Percentiles rank a stretch among this genome's conserved stretches.
Evolutionary conservation across 2,797 vertebrate genomes (phyloP).

Genomic region (Emys orbicularis): DNA sequence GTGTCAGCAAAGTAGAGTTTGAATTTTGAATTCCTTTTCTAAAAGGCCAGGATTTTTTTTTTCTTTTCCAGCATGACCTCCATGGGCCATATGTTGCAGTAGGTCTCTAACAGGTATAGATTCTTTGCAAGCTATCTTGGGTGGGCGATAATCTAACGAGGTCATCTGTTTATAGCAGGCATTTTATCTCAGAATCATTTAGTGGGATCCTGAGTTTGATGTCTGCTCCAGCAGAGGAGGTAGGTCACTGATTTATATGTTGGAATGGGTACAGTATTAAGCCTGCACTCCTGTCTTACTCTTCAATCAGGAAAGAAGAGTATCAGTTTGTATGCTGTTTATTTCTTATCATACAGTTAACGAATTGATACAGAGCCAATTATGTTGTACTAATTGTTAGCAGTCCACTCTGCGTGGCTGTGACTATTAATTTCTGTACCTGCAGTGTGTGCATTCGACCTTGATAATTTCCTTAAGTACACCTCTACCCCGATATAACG

Average conservation of each 20-base stretch:
- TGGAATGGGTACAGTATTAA: background rate
- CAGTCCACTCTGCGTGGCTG: background rate
- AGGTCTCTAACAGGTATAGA: background rate
- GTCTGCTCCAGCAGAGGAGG: background rate
- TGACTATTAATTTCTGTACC: background rate
- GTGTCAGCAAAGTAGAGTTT: accelerated
- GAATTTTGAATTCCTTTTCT: background rate
- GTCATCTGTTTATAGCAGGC: background rate
- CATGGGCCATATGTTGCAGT: background rate
- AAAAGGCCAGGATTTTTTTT: background rate
- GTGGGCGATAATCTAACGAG: background rate
- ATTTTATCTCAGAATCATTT: background rate
- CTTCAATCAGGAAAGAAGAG: background rate
- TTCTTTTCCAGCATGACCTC: background rate
- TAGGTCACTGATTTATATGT: background rate
- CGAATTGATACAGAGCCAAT: background rate
- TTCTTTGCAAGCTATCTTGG: background rate
- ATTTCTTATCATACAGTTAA: background rate
- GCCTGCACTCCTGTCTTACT: background rate
- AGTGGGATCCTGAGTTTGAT: background rate
- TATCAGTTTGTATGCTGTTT: background rate
- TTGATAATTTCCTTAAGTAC: background rate
- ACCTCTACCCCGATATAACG: no score
- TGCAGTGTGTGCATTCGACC: background rate
- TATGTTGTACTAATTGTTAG: background rate